Conservation (phyloP, 2,113 vertebrate species). For the Amia ocellicauda region DNA sequence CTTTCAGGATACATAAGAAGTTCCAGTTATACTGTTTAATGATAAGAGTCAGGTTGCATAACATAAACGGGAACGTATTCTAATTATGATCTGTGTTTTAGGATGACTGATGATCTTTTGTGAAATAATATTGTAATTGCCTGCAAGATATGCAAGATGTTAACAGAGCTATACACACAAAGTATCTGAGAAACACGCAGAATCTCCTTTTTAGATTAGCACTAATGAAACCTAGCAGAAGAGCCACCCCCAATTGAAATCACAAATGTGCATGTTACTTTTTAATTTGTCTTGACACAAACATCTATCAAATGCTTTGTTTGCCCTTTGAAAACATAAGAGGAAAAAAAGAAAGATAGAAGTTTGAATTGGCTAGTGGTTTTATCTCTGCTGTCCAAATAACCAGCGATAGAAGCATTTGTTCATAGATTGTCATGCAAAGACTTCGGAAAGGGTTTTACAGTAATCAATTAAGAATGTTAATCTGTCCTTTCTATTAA, state of each 20-base stretch:
- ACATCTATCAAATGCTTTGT: neutral
- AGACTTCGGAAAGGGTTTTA: neutral
- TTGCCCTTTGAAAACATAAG: neutral
- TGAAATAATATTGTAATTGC: no score
- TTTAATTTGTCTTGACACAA: neutral
- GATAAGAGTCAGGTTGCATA: no score
- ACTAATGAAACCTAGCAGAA: no score
- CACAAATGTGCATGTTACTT: neutral
- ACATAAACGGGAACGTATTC: no score
- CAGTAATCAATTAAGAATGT: constrained; percentile 8
- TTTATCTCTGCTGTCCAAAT: neutral
- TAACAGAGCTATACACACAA: no score
- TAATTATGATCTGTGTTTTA: no score
- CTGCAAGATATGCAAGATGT: no score
- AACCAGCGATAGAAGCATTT: constrained; percentile 3
- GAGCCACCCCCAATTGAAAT: neutral
- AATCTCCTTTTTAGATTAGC: no score
- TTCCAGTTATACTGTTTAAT: no score
- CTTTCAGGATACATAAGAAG: no score
- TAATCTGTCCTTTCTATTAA: neutral
- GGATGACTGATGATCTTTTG: no score
- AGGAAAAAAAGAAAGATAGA: neutral
- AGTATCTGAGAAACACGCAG: no score
- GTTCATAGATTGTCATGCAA: neutral
- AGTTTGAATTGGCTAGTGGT: constrained; percentile 4